A percentile compares a stretch with the other conserved stretches of the same genome.
phyloP scores from a whole-genome alignment of 2,113 vertebrate species.

The Sisor rabdophorus region DNA sequence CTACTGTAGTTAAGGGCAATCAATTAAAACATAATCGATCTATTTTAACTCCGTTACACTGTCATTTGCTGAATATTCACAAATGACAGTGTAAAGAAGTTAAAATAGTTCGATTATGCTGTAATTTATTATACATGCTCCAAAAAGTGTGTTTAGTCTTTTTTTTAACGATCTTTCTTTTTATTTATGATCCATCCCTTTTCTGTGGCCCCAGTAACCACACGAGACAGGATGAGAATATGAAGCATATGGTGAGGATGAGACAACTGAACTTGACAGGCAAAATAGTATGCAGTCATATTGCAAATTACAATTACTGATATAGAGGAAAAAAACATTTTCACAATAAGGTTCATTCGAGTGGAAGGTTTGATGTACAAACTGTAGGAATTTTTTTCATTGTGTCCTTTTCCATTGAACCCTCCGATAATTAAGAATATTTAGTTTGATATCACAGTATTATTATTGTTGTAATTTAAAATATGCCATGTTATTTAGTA shows the following conservation, averaged over 20 bases:
- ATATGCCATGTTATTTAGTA: not conserved
- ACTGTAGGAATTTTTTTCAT: not conserved
- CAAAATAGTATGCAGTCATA: not conserved
- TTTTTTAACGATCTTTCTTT: not conserved
- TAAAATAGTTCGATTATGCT: no score
- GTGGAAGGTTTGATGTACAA: not conserved
- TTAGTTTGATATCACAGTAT: not conserved
- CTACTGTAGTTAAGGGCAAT: not conserved
- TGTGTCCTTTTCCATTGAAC: not conserved
- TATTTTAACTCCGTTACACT: no score
- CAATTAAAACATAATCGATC: not conserved
- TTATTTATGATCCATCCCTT: not conserved
- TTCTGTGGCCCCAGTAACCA: not conserved
- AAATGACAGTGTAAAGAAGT: no score
- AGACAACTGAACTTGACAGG: slow-evolving; percentile 4
- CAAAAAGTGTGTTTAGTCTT: not conserved
- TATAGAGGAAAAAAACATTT: not conserved
- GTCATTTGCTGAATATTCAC: no score
- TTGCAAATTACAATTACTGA: not conserved
- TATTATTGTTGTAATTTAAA: not conserved
- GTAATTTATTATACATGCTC: not conserved
- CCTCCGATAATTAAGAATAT: not conserved
- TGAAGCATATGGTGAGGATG: not conserved
- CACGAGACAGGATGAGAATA: not conserved
- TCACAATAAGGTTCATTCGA: not conserved